Conservation (phyloP, 2,888 invertebrate species). For the Lasioglossum vierecki region DNA sequence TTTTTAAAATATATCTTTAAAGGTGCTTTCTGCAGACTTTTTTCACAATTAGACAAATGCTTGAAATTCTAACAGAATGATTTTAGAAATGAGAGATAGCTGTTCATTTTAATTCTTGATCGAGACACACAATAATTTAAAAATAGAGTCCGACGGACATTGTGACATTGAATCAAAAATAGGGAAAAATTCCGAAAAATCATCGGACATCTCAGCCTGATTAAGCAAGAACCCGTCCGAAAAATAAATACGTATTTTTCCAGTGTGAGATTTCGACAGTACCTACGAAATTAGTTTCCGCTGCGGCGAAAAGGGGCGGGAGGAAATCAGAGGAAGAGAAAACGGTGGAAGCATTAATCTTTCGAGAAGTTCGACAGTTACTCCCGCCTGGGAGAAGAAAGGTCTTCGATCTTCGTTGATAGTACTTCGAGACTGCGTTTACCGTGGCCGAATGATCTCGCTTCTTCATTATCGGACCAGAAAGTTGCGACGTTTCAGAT, state of each 20-base stretch:
- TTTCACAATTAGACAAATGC: background rate
- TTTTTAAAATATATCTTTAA: no score
- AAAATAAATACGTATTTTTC: conserved; percentile 58
- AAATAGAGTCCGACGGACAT: background rate
- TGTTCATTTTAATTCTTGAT: no score
- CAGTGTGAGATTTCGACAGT: conserved; percentile 49
- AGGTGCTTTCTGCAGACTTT: no score
- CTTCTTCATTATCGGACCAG: conserved; percentile 57
- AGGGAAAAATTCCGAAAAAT: background rate
- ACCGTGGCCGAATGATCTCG: conserved; percentile 63
- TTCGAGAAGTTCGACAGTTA: conserved; percentile 69
- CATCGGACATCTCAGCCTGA: background rate
- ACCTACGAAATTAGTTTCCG: conserved; percentile 69
- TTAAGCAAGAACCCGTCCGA: background rate
- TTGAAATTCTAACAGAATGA: background rate
- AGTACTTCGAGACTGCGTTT: conserved; percentile 53
- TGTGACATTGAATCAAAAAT: background rate
- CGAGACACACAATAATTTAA: no score
- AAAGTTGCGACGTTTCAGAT: conserved; percentile 23
- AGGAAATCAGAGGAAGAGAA: conserved; percentile 16
- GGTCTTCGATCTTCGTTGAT: conserved; percentile 68
- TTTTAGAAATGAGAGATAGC: background rate
- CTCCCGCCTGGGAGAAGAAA: conserved; percentile 56
- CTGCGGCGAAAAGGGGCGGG: background rate
- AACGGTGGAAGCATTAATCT: conserved; percentile 65